These are phyloP conservation scores for Aromia moschata DNA, from an alignment of 2,888 invertebrate species.

Conservation along the genomic window DNA sequence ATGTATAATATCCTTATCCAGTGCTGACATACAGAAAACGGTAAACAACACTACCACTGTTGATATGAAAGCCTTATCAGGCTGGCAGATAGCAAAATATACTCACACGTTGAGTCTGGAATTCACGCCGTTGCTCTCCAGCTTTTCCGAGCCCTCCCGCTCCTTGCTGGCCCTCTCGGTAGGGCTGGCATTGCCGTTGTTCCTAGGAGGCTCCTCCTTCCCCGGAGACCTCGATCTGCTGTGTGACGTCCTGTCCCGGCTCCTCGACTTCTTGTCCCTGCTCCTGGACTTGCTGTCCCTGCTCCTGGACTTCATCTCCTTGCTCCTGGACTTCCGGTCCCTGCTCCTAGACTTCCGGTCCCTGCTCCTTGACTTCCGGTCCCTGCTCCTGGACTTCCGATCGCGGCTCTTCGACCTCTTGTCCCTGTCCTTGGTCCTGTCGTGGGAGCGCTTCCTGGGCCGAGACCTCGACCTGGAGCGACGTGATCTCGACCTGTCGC, in stretches of 20 bases:
- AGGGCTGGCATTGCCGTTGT: conserved; percentile 60
- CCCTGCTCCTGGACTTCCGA: conserved; percentile 40
- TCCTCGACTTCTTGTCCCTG: conserved; percentile 26
- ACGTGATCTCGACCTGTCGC: conserved; percentile 57
- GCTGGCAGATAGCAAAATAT: background rate
- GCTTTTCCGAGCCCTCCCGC: conserved; percentile 50
- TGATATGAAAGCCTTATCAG: background rate
- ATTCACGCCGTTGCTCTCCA: conserved; percentile 38
- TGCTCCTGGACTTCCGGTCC: conserved; percentile 35
- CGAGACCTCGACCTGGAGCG: conserved; percentile 54
- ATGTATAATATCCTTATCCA: no score
- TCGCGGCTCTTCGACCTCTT: conserved; percentile 46
- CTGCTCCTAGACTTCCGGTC: conserved; percentile 31
- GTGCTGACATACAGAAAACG: background rate
- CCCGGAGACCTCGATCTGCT: conserved; percentile 52
- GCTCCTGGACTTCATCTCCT: conserved; percentile 33
- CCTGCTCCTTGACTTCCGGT: conserved; percentile 38
- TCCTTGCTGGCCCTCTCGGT: conserved; percentile 49
- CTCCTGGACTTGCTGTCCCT: conserved; percentile 26
- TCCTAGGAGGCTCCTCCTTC: conserved; percentile 54
- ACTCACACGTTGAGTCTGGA: conserved; percentile 38
- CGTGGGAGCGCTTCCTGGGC: conserved; percentile 26
- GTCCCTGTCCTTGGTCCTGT: conserved; percentile 36
- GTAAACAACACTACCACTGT: background rate
- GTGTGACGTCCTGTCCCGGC: conserved; percentile 36